These are phyloP conservation scores for Rhinichthys osculus DNA, from an alignment of 2,797 vertebrate genomes.

Conservation along the genomic window DNA sequence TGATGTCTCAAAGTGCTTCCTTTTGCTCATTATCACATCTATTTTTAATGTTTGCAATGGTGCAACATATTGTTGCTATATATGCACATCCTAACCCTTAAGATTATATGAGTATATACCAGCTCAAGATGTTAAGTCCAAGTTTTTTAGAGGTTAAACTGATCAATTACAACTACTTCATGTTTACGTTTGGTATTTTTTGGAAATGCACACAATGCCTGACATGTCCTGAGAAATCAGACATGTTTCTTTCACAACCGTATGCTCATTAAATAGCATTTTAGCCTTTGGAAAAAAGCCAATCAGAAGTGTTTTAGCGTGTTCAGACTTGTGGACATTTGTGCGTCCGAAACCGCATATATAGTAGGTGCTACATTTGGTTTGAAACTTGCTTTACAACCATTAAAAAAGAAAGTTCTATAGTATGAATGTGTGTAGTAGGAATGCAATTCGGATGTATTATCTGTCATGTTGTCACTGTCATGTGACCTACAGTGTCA, in stretches of 20 bases:
- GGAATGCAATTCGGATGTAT: background rate
- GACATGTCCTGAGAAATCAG: background rate
- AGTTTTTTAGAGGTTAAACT: background rate
- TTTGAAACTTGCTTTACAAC: background rate
- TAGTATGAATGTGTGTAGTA: background rate
- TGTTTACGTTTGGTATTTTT: background rate
- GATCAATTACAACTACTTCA: background rate
- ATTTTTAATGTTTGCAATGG: slow-evolving; percentile 35
- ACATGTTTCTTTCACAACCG: background rate
- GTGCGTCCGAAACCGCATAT: background rate
- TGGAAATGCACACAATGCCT: background rate
- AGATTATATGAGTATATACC: background rate
- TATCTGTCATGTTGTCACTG: background rate
- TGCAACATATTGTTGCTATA: slow-evolving; percentile 46
- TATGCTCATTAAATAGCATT: background rate
- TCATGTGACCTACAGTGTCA: background rate
- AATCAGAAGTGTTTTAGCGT: background rate
- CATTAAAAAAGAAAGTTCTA: background rate
- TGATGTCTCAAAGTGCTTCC: slow-evolving; percentile 43
- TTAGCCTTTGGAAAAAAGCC: background rate
- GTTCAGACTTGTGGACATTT: background rate
- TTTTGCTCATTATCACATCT: slow-evolving; percentile 61
- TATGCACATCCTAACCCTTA: slow-evolving; percentile 31
- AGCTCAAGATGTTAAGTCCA: background rate
- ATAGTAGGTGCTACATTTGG: background rate